Percentiles rank a stretch among this genome's conserved stretches.
Conservation (phyloP, 2,888 invertebrate genomes). For the Noctua janthe region DNA sequence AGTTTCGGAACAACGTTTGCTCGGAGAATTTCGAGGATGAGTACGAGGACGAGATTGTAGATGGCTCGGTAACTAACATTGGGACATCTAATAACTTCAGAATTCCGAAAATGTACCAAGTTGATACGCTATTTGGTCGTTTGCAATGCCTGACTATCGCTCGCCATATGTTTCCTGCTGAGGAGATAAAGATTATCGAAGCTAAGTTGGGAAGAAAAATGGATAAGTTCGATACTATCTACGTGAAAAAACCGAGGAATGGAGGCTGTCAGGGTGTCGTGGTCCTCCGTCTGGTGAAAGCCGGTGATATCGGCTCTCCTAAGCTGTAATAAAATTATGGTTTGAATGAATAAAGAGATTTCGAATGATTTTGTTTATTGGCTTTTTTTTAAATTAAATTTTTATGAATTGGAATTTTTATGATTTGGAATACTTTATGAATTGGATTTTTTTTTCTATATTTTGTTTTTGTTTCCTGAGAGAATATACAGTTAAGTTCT, state of each 20-base stretch:
- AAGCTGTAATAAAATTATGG: conserved; percentile 1
- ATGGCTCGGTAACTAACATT: not conserved
- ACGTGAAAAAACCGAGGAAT: not conserved
- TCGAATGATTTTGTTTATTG: not conserved
- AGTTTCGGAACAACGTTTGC: not conserved
- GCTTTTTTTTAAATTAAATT: no score
- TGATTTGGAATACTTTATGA: no score
- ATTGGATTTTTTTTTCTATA: not conserved
- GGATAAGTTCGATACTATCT: conserved; percentile 18
- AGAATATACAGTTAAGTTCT: not conserved
- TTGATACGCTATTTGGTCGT: not conserved
- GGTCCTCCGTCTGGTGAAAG: conserved; percentile 1
- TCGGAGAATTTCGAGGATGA: not conserved
- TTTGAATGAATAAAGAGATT: conserved; percentile 19
- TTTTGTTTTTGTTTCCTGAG: not conserved
- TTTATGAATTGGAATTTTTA: no score
- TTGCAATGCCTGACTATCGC: not conserved
- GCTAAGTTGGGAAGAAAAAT: conserved; percentile 2
- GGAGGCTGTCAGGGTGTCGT: not conserved
- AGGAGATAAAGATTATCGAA: conserved; percentile 12
- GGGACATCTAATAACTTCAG: not conserved
- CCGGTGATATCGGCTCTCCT: not conserved
- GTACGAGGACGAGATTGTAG: not conserved
- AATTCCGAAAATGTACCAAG: conserved; percentile 7
- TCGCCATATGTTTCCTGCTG: conserved; percentile 1